These are phyloP conservation scores for Enteromius viviparus DNA, from an alignment of 2,797 vertebrate genomes.

Conservation along the genomic window DNA sequence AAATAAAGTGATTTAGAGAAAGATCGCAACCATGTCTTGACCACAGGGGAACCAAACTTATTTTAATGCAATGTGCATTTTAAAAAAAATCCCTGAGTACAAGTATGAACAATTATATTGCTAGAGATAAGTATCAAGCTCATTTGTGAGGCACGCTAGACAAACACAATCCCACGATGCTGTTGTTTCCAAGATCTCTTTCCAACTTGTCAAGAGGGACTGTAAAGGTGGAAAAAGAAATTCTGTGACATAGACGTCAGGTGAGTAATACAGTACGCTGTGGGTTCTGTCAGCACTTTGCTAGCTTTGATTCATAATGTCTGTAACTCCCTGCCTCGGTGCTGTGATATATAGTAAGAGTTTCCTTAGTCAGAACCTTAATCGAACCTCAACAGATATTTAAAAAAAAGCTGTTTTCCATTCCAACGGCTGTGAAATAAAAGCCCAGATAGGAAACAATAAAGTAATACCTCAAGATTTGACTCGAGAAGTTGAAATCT, in stretches of 20 bases:
- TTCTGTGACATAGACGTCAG: slow-evolving; percentile 1
- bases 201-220: slow-evolving; percentile 30
- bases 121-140: slow-evolving; percentile 48
- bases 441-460: not conserved
- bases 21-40: not conserved
- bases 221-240: slow-evolving; percentile 19
- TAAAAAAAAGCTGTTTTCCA: not conserved
- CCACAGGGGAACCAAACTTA: no score
- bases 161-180: slow-evolving; percentile 49
- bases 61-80: not conserved
- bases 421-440: slow-evolving; percentile 14
- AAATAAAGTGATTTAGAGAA: not conserved
- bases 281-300: slow-evolving; percentile 24
- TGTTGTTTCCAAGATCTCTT: slow-evolving; percentile 55
- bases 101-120: not conserved
- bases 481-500: not conserved
- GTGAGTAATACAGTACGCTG: slow-evolving; percentile 18
- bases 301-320: slow-evolving; percentile 41
- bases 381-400: slow-evolving; percentile 7
- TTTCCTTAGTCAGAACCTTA: slow-evolving; percentile 15
- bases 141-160: slow-evolving; percentile 61
- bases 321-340: slow-evolving; percentile 13
- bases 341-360: slow-evolving; percentile 17
- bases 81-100: not conserved
- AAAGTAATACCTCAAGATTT: not conserved